phyloP scores from a whole-genome alignment of 2,888 invertebrate genomes.

The Malthinus flaveolus region DNA sequence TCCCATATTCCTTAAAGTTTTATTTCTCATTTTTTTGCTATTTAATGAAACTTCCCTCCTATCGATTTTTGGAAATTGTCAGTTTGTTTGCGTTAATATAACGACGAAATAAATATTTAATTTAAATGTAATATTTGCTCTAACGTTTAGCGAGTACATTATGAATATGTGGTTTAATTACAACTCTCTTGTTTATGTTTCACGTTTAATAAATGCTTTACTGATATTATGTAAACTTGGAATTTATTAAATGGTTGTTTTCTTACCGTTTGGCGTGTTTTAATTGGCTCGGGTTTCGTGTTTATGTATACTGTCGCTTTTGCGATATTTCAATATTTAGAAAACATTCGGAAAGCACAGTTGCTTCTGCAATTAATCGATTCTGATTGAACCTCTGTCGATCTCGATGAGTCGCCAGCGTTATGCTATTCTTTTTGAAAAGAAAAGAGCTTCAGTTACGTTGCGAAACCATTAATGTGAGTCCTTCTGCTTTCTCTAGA shows the following conservation, averaged over 20 bases:
- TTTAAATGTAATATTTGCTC: background rate
- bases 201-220: conserved; percentile 17
- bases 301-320: background rate
- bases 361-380: too few species aligned
- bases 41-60: background rate
- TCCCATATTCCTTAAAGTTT: background rate
- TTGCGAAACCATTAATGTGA: too few species aligned
- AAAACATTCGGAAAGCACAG: too few species aligned
- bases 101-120: too few species aligned
- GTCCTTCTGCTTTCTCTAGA: too few species aligned
- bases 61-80: background rate
- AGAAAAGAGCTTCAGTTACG: too few species aligned
- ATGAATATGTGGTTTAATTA: conserved; percentile 12
- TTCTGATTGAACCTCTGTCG: too few species aligned
- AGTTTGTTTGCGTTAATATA: too few species aligned
- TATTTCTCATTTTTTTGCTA: conserved; percentile 1
- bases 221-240: conserved; percentile 13
- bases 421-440: too few species aligned
- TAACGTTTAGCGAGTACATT: background rate
- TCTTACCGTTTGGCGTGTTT: conserved; percentile 10
- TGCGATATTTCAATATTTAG: too few species aligned
- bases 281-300: conserved; percentile 6
- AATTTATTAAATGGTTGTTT: conserved; percentile 8
- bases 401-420: too few species aligned
- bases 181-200: conserved; percentile 7